Evolutionary conservation across 2,888 invertebrate genomes (phyloP).

Genomic region (Dione vanillae): DNA sequence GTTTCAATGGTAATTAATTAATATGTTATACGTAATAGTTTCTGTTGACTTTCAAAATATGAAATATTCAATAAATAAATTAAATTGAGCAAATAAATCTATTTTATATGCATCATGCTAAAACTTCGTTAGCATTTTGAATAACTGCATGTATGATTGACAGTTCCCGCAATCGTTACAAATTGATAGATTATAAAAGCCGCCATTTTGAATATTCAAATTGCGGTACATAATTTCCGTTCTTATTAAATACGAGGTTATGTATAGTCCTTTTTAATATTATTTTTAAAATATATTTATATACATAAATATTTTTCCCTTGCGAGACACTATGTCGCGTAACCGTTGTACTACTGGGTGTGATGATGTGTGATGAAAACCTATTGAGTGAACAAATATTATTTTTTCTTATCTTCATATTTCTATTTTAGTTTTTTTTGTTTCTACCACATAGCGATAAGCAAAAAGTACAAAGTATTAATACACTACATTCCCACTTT

Average conservation of each 20-base stretch:
- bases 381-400: too few relatives aligned
- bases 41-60: not conserved
- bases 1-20: too few relatives aligned
- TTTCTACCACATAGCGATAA: too few relatives aligned
- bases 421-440: too few relatives aligned
- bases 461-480: too few relatives aligned
- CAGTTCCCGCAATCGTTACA: constrained; percentile 31
- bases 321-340: too few relatives aligned
- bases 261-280: not conserved
- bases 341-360: too few relatives aligned
- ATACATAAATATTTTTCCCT: too few relatives aligned
- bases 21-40: not conserved
- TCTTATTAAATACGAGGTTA: constrained; percentile 9
- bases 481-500: too few relatives aligned
- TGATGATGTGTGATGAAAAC: too few relatives aligned
- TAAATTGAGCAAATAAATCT: constrained; percentile 6
- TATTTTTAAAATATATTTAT: not conserved
- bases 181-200: constrained; percentile 35
- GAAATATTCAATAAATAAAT: not conserved
- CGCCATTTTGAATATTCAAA: constrained; percentile 34
- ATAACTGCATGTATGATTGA: constrained; percentile 31
- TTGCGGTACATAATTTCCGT: constrained; percentile 21
- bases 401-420: too few relatives aligned
- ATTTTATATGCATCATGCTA: not conserved
- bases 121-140: constrained; percentile 17